These are phyloP conservation scores for Agonopterix alstromeriana DNA, from an alignment of 2,888 invertebrate species.

Conservation along the genomic window DNA sequence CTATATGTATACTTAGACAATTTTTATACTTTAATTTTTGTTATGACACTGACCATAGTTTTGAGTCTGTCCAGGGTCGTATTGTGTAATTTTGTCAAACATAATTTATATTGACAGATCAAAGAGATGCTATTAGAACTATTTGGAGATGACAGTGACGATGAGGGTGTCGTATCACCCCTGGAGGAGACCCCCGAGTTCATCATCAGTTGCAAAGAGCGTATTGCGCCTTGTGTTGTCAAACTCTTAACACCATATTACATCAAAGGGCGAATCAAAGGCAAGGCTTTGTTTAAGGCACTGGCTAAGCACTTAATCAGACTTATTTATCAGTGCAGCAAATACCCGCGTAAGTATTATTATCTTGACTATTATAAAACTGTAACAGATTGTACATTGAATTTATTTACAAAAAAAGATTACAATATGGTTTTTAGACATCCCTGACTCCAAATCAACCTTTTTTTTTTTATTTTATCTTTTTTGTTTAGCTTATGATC, in stretches of 20 bases:
- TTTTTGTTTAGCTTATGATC: too few species aligned
- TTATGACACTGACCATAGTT: too few species aligned
- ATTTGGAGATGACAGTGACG: constrained; percentile 73
- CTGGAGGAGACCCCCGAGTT: constrained; percentile 69
- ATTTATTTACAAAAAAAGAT: too few species aligned
- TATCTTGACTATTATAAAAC: too few species aligned
- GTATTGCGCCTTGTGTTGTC: constrained; percentile 79
- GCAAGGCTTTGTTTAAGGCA: constrained; percentile 78
- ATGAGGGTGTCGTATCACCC: constrained; percentile 70
- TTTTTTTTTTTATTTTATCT: too few species aligned
- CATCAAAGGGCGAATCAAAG: constrained; percentile 74
- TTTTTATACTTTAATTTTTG: too few species aligned
- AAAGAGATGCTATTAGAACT: constrained; percentile 54
- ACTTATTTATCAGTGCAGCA: constrained; percentile 72
- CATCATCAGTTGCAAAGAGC: constrained; percentile 71
- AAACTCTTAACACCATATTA: constrained; percentile 79
- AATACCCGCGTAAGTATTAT: constrained; percentile 68
- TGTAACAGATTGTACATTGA: too few species aligned
- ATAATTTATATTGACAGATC: constrained; percentile 47
- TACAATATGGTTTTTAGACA: too few species aligned
- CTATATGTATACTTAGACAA: too few species aligned
- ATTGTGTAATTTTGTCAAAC: neutral
- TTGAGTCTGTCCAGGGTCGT: neutral
- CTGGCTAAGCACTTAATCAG: constrained; percentile 78
- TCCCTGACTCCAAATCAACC: too few species aligned